Percentiles rank a stretch among this genome's conserved stretches.
phyloP scores from a whole-genome alignment of 2,888 invertebrate species.

The Drosophila neonasuta region DNA sequence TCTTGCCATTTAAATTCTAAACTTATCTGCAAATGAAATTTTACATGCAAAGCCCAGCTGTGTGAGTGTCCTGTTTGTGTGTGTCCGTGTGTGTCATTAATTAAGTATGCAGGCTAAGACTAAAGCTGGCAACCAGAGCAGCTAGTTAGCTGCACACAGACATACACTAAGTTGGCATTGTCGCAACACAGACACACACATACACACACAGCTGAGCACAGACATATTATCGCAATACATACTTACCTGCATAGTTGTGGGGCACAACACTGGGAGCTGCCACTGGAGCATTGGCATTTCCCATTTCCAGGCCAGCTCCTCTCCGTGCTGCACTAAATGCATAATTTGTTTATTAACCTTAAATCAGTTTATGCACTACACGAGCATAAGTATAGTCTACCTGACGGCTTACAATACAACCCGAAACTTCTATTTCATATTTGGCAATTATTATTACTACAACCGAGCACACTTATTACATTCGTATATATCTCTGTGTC shows the following conservation, averaged over 20 bases:
- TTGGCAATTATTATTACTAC: slow-evolving; percentile 60
- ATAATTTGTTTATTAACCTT: slow-evolving; percentile 75
- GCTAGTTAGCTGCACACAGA: slow-evolving; percentile 27
- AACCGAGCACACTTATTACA: slow-evolving; percentile 20
- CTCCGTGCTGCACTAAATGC: slow-evolving; percentile 55
- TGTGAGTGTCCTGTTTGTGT: slow-evolving; percentile 12
- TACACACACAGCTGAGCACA: not conserved
- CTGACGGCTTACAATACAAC: slow-evolving; percentile 13
- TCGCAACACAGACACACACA: not conserved
- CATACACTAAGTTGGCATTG: slow-evolving; percentile 15
- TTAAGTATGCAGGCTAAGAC: slow-evolving; percentile 51
- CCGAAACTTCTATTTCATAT: slow-evolving; percentile 46
- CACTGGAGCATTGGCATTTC: slow-evolving; percentile 18
- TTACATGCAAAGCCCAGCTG: slow-evolving; percentile 29
- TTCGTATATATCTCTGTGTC: not conserved
- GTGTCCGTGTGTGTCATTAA: slow-evolving; percentile 42
- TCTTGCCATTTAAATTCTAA: slow-evolving; percentile 52
- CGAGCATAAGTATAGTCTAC: slow-evolving; percentile 1
- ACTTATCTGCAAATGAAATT: slow-evolving; percentile 55
- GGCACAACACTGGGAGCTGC: not conserved
- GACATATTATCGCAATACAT: not conserved
- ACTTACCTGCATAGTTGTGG: slow-evolving; percentile 1
- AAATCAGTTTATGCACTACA: slow-evolving; percentile 67
- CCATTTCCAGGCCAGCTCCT: slow-evolving; percentile 19
- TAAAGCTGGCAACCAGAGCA: slow-evolving; percentile 21